Evolutionary conservation across 2,113 vertebrate genomes (phyloP).

Genomic region (Argyrosomus japonicus): DNA sequence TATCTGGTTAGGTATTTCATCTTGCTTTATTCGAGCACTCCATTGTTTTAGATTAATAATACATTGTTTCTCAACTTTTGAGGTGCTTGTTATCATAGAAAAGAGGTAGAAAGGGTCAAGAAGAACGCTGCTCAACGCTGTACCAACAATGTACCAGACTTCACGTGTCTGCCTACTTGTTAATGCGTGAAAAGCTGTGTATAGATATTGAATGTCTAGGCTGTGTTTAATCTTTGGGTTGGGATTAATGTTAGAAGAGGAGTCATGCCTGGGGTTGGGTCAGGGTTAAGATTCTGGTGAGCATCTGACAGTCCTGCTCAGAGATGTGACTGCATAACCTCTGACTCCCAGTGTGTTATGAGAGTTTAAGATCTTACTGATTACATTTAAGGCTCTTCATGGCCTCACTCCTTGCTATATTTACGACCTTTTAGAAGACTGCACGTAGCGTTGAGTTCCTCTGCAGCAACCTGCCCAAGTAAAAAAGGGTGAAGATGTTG

Average conservation of each 20-base stretch:
- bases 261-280: neutral
- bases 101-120: neutral
- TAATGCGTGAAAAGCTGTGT: neutral
- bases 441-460: neutral
- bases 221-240: slow-evolving; percentile 4
- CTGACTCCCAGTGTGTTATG: neutral
- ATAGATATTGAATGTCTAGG: neutral
- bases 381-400: neutral
- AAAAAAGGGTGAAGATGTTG: neutral
- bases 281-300: slow-evolving; percentile 18
- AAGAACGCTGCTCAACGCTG: neutral
- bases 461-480: neutral
- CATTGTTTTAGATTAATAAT: neutral
- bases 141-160: neutral
- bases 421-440: neutral
- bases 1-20: neutral
- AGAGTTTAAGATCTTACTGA: neutral
- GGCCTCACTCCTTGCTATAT: neutral
- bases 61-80: neutral
- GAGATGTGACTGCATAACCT: neutral
- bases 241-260: slow-evolving; percentile 18
- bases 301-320: neutral
- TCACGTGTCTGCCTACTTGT: neutral
- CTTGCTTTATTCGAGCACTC: too few relatives aligned
- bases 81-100: neutral